Conservation (phyloP, 2,888 invertebrate genomes). For the Luffia ferchaultella region DNA sequence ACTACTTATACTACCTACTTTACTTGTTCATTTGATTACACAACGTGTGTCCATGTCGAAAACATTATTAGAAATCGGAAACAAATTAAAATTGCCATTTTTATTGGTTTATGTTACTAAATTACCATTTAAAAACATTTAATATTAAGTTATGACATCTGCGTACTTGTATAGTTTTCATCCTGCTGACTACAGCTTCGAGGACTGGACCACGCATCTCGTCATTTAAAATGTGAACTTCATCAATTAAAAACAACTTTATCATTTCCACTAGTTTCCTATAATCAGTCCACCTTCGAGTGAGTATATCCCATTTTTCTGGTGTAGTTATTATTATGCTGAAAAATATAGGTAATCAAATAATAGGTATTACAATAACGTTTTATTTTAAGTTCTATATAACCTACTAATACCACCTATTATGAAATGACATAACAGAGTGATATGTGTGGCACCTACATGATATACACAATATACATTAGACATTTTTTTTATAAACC, state of each 20-base stretch:
- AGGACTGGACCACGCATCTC: constrained; percentile 75
- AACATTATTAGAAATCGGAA: no score
- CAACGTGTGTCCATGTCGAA: no score
- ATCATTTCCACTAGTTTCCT: constrained; percentile 68
- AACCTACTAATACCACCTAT: neutral
- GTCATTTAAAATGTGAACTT: constrained; percentile 81
- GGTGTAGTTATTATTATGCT: constrained; percentile 82
- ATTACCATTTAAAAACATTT: neutral
- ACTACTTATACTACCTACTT: no score
- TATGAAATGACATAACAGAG: neutral
- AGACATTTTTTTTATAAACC: no score
- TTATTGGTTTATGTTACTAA: neutral
- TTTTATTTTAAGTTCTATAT: neutral
- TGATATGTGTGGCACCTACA: no score
- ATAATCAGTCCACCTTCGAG: constrained; percentile 77
- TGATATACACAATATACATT: no score
- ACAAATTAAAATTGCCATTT: no score
- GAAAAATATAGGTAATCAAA: constrained; percentile 15
- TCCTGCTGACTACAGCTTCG: constrained; percentile 81
- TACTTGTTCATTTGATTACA: no score
- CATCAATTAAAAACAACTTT: constrained; percentile 77
- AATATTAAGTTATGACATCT: no score
- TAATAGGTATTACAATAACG: neutral
- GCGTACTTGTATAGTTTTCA: constrained; percentile 76
- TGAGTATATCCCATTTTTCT: constrained; percentile 86